Evolutionary conservation across 2,113 vertebrate species (phyloP), one percentile per base, ranked within the genome.

Genomic region (Oceanodroma tethys): DNA sequence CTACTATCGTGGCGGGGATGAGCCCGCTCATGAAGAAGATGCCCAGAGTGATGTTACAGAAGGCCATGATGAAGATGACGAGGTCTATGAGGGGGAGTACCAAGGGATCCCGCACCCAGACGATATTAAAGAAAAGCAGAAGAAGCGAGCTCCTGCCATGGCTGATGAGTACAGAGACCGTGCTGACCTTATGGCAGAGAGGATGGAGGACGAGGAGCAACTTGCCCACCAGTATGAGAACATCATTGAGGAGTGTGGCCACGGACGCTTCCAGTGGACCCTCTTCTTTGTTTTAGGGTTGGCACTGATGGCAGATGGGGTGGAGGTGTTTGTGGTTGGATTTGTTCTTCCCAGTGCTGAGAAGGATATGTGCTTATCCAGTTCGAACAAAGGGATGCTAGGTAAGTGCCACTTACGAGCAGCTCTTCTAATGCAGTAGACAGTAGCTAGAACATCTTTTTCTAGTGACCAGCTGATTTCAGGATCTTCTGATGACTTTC

Each of bases 31-130:
- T 22, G 98, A 99, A 8, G 99, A 99, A 85, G 99, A 99, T 20
- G 99, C 99, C 3, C 98, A 98, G 81, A 99, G 99, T 2, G 99
- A 99, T 58, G 99, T 97, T 53, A 99, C 99, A 0, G 99, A 99
- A 96, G 99, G 99, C 22, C 99, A 99, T 1, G 99, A 99, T 42
- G 99, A 99, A 40, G 99, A 99, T 3, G 99, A 99, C 11, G 99
- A 99, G 93, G 99, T 99, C 98, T 99, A 99, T 7, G 99, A 99
- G 95, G 99, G 99, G 22, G 99, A 99, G 93, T 99, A 99, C 98
- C 99, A 99, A 98, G 99, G 99, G 59, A 98, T 99, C 94, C 99
- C 99, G 7, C 99, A 99, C 93, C 99, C 99, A 1, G 99, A 99
- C 38, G 99, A 99, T 81, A 97, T 99, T 95, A 99, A 99, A 97